Evolutionary conservation across 1,140 invertebrate genomes (phyloP), one percentile per base, ranked within the genome.

Genomic region (Bombus waltoni): DNA sequence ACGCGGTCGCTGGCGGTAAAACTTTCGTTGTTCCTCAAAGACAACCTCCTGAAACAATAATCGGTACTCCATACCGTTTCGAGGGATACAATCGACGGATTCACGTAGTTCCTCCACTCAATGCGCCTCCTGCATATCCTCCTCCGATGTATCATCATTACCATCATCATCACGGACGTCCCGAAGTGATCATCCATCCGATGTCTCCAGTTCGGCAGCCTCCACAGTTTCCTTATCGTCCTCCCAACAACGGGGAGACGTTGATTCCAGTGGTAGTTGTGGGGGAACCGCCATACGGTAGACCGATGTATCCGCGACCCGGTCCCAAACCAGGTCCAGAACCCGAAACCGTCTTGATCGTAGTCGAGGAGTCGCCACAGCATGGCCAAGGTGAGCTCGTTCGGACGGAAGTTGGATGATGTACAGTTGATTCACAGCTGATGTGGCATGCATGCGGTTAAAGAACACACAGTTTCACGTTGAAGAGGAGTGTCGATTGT

Each of bases 311-410:
- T 32, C 32, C 42, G 10, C 73, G 44, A 53, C 80, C 71, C 47
- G 35, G 18, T 75, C 40, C n/a, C 18, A 1, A 47, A 6, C 15
- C 0, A 22, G 66, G 42, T 2, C 71, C 73, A 9, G 73, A 83
- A 42, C 68, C 79, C 47, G 78, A 90, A 11, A 86, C 88, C 0
- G n/a, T 90, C 8, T 83, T 93, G 47, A 87, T 93, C 79, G 86
- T 93, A 47, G 76, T 93, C 79, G 91, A 93, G 35, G 89, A 89
- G 1, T 32, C 18, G 10, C 59, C 87, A 13, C 8, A 66, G 3
- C 40, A 59, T 68, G 85, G 75, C 78, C 88, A 89, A 91, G 91
- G 91, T 92, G 91, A 92, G 83, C 76, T 53, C 42, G 65, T 25
- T 44, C 42, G 32, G 11, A 35, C 22, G 42, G 44, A 53, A 25